Evolutionary conservation across 2,888 invertebrate genomes (phyloP), one percentile per base, ranked within the genome.

Genomic region (Cephonodes hylas): DNA sequence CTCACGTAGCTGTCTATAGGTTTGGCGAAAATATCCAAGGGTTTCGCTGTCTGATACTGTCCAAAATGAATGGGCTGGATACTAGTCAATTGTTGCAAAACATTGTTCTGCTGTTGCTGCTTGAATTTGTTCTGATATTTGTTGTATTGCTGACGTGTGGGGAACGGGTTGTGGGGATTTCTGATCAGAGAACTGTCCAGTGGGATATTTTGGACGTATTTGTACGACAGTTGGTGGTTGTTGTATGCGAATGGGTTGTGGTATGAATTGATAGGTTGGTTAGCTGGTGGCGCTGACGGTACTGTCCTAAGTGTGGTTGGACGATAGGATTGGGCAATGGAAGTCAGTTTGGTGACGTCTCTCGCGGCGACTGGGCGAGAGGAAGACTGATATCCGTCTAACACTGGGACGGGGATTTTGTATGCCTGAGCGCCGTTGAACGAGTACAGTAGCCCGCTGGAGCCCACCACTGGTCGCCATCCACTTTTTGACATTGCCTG

Each of bases 391-490:
- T 86, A 87, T 20, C 77, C 67, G 62, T 91, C 91, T 5, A 85
- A 64, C 1, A 85, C 83, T 4, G 87, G 85, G 0, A 84, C 76
- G 1, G 88, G 88, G 56, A 88, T 78, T 69, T 89, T 91, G 77
- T 92, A 90, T 2, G 83, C 72, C 7, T 84, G 85, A 6, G 88
- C 80, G 7, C 83, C 85, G 59, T 83, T 84, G 64, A 77, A 84
- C 2, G 87, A 77, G 38, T 91, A 93, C 1, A 88, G 64, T 0
- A 88, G 77, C 1, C 90, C 88, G 22, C 84, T 75, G 3, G 90
- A 86, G 2, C 93, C 93, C 15, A 94, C 77, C 22, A 94, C 94
- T 42, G 94, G 94, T 67, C 94, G 84, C 94, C 94, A 94, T 46
- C 94, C 94, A 71, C 94, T 93, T 75, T 94, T 93, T 53, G 93